Base-by-base conservation (phyloP, 2,113 vertebrate species). In the Hystrix brachyura region DNA sequence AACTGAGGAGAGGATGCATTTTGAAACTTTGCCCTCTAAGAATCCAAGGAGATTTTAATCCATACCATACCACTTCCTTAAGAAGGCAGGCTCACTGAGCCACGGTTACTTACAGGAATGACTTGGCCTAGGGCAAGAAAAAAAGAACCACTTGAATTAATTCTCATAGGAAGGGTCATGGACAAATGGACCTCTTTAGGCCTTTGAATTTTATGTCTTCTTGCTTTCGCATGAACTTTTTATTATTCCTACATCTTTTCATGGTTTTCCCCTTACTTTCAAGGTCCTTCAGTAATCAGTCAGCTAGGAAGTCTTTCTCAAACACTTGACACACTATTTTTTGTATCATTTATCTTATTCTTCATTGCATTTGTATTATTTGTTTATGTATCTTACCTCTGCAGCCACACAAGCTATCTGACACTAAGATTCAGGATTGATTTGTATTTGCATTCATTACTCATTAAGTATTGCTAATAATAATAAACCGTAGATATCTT, bases 391-490 rank as follows among this genome's bases (percentile, higher is more conserved):
- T 25, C 59, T 57, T 38, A 27, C 43, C 62, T 95, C 53, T 91
- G 83, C 51, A 90, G 67, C 21, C 48, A 80, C 38, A 57, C 38
- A 96, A 55, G 65, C 87, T 71, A 29, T 64, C 79, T 92, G 76
- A 79, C 21, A 51, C 27, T 8, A 94, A 55, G 48, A 87, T 46
- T 91, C 59, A 67, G 78, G 60, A 71, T 1, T 62, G 51, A 86
- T 65, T 90, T 67, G 34, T 18, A 48, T 92, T 82, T 81, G 46
- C 67, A 80, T 64, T 83, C 80, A 94, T 80, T 92, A 82, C 4
- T 96, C 92, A 93, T 19, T 29, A 67, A 94, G 34, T 48, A 72
- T 38, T 64, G 57, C 65, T 71, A 79, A 34, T 79, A 85, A 78
- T 12, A 91, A 85, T 76, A 87, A 82, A 96, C 17, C 84, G 27